These are phyloP conservation scores for Parnassius smintheus DNA, from an alignment of 2,888 invertebrate species.

Conservation along the genomic window DNA sequence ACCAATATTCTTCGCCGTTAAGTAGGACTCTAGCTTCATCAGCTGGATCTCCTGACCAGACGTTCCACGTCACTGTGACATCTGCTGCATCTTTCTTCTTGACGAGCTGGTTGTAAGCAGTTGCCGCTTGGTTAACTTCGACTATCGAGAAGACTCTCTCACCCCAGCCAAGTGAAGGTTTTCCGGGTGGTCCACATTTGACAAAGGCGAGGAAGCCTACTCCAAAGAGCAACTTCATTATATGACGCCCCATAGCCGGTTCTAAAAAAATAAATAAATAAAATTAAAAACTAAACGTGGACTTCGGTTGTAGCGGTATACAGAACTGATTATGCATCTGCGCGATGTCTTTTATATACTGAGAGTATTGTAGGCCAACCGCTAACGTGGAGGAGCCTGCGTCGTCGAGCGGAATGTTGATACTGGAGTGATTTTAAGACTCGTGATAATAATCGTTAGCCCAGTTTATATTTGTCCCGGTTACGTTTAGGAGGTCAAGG, in stretches of 20 bases:
- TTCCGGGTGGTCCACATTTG: slow-evolving; percentile 64
- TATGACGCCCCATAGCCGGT: slow-evolving; percentile 61
- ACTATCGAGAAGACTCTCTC: slow-evolving; percentile 72
- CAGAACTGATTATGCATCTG: slow-evolving; percentile 62
- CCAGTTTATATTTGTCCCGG: slow-evolving; percentile 65
- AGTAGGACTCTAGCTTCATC: slow-evolving; percentile 59
- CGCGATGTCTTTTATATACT: slow-evolving; percentile 70
- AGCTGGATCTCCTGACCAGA: slow-evolving; percentile 72
- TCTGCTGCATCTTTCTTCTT: slow-evolving; percentile 65
- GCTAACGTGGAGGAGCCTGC: slow-evolving; percentile 64
- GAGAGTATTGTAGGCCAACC: slow-evolving; percentile 74
- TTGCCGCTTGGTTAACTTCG: slow-evolving; percentile 75
- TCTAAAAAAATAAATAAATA: slow-evolving; percentile 57
- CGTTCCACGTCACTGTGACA: slow-evolving; percentile 73
- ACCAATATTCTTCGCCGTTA: slow-evolving; percentile 65
- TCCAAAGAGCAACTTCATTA: slow-evolving; percentile 51
- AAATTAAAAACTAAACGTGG: slow-evolving; percentile 43
- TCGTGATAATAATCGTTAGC: slow-evolving; percentile 73
- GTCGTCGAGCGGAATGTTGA: slow-evolving; percentile 42
- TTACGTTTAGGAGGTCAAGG: slow-evolving; percentile 68
- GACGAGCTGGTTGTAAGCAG: slow-evolving; percentile 74
- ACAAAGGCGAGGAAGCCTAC: slow-evolving; percentile 49
- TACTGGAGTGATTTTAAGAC: slow-evolving; percentile 61
- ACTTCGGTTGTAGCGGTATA: slow-evolving; percentile 57
- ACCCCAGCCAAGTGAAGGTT: slow-evolving; percentile 71